Evolutionary conservation across 2,797 vertebrate species (phyloP).

Genomic region (Pseudochirops cupreus): DNA sequence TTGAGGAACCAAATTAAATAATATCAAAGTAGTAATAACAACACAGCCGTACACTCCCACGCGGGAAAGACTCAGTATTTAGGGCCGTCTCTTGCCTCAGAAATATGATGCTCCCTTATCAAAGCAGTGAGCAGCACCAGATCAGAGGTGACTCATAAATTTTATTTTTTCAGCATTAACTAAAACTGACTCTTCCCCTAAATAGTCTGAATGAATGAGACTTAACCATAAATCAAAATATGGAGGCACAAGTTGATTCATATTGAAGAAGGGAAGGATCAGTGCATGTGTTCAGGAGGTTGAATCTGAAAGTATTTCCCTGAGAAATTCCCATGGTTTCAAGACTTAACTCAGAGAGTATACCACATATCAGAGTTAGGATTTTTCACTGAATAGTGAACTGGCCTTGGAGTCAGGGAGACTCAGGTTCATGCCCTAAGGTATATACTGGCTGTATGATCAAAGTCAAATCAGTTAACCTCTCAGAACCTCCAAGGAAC

Average conservation of each 20-base stretch:
- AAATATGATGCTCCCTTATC: not conserved
- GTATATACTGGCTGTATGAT: not conserved
- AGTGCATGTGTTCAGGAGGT: not conserved
- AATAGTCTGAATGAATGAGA: not conserved
- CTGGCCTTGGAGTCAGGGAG: not conserved
- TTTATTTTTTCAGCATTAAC: not conserved
- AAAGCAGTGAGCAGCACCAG: not conserved
- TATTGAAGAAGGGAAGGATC: not conserved
- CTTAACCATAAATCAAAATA: conserved; percentile 7
- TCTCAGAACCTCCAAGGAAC: not conserved
- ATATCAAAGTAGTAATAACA: too few relatives aligned
- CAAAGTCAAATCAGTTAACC: not conserved
- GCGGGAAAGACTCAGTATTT: too few relatives aligned
- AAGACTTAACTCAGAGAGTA: conserved; percentile 10
- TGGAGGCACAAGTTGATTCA: conserved; percentile 14
- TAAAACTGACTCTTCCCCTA: not conserved
- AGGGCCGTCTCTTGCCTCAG: not conserved
- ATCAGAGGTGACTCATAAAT: not conserved
- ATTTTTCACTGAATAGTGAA: not conserved
- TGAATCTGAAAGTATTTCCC: not conserved
- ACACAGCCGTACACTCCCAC: too few relatives aligned
- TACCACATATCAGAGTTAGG: not conserved
- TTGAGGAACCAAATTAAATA: too few relatives aligned
- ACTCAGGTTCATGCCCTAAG: not conserved
- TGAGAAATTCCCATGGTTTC: not conserved